phyloP scores from a whole-genome alignment of 2,113 vertebrate genomes.

The Microtus ochrogaster region DNA sequence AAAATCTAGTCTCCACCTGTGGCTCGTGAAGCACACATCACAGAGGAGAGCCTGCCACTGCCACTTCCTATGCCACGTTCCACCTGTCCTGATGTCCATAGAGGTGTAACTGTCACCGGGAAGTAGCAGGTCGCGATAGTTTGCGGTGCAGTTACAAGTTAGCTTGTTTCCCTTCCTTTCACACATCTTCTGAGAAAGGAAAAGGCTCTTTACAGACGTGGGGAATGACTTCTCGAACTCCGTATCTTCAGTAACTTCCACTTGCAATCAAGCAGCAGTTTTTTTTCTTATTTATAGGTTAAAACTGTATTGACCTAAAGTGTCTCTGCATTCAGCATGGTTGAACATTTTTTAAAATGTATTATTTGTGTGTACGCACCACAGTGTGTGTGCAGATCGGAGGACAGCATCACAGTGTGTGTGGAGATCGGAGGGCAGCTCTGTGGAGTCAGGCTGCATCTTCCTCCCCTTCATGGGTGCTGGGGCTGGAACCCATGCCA shows the following conservation, averaged over 20 bases:
- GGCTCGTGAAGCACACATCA: background rate
- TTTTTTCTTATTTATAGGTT: background rate
- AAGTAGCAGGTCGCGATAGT: background rate
- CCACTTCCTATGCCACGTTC: background rate
- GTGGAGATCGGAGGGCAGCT: background rate
- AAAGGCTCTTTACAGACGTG: background rate
- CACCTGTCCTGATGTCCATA: background rate
- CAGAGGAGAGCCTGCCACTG: background rate
- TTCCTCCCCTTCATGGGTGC: background rate
- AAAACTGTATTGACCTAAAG: background rate
- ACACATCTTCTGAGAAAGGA: conserved; percentile 26
- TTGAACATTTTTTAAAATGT: background rate
- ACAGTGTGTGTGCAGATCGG: background rate
- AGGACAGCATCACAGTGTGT: background rate
- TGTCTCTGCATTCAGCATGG: background rate
- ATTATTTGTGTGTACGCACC: background rate
- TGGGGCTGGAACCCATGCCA: too few relatives aligned
- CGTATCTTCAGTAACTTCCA: conserved; percentile 30
- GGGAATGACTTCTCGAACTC: background rate
- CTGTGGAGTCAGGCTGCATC: background rate
- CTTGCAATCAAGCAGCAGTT: background rate
- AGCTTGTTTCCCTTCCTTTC: background rate
- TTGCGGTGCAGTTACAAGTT: conserved; percentile 27
- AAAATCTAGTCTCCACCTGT: background rate
- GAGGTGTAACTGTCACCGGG: background rate